Conservation (phyloP, 2,888 invertebrate species). For the Zootermopsis nevadensis region DNA sequence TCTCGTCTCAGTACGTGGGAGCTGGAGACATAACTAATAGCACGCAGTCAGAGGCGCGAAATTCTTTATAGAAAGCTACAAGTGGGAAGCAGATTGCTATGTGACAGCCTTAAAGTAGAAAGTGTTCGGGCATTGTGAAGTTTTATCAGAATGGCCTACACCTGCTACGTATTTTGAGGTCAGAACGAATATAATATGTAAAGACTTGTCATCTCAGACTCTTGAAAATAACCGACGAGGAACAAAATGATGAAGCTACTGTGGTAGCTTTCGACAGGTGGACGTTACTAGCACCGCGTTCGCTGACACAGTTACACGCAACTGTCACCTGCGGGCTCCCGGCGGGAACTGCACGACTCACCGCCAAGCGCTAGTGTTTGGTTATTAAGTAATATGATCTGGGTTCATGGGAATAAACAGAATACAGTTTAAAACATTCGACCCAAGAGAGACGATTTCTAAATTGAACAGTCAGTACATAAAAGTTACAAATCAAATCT, state of each 20-base stretch:
- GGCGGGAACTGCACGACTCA: too few relatives aligned
- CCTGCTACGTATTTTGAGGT: not conserved
- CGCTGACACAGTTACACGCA: too few relatives aligned
- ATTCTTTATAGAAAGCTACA: slow-evolving; percentile 7
- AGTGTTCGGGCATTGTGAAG: not conserved
- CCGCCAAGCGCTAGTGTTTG: too few relatives aligned
- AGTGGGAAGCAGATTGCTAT: not conserved
- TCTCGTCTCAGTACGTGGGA: not conserved
- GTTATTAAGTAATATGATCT: too few relatives aligned
- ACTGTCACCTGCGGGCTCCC: too few relatives aligned
- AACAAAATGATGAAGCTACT: not conserved
- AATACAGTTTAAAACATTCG: too few relatives aligned
- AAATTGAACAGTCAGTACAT: too few relatives aligned
- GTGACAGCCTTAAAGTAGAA: not conserved
- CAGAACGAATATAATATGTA: not conserved
- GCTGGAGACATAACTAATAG: not conserved
- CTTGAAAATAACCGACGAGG: not conserved
- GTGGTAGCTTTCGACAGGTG: not conserved
- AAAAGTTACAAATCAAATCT: too few relatives aligned
- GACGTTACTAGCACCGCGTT: too few relatives aligned
- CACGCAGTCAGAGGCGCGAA: not conserved
- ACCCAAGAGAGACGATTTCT: too few relatives aligned
- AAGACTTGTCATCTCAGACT: not conserved
- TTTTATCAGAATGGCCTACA: not conserved
- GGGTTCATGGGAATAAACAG: too few relatives aligned